Conservation (phyloP, 2,888 invertebrate species). For the Scaptomyza polygonia region DNA sequence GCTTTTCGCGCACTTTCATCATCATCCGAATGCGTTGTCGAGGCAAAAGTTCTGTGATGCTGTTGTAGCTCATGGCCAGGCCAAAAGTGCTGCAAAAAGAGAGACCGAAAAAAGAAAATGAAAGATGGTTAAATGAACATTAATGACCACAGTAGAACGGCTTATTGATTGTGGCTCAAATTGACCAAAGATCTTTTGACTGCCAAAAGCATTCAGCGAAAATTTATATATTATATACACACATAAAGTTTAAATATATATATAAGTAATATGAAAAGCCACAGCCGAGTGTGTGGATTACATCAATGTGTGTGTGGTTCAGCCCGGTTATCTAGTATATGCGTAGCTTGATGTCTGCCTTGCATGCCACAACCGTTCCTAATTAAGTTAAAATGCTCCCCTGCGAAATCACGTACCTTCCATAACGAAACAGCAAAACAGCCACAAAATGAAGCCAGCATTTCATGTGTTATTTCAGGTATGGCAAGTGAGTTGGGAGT, state of each 20-base stretch:
- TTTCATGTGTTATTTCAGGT: constrained; percentile 21
- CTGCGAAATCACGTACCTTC: constrained; percentile 72
- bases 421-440: constrained; percentile 52
- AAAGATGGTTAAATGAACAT: constrained; percentile 60
- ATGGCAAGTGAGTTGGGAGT: constrained; percentile 2
- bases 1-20: constrained; percentile 41
- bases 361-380: constrained; percentile 61
- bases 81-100: constrained; percentile 38
- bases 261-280: constrained; percentile 29
- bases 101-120: constrained; percentile 4
- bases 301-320: constrained; percentile 19
- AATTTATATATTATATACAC: constrained; percentile 7
- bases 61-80: constrained; percentile 40
- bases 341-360: constrained; percentile 5
- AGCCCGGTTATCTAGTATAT: not conserved
- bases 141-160: constrained; percentile 53
- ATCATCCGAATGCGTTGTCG: constrained; percentile 51
- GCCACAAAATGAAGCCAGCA: constrained; percentile 43
- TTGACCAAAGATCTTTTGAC: constrained; percentile 49
- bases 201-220: constrained; percentile 28
- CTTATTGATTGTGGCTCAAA: constrained; percentile 67
- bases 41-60: constrained; percentile 61
- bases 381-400: constrained; percentile 80
- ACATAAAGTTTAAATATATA: constrained; percentile 19
- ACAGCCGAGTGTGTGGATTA: constrained; percentile 24